phyloP scores from a whole-genome alignment of 2,888 invertebrate species.

The Philonicus albiceps region DNA sequence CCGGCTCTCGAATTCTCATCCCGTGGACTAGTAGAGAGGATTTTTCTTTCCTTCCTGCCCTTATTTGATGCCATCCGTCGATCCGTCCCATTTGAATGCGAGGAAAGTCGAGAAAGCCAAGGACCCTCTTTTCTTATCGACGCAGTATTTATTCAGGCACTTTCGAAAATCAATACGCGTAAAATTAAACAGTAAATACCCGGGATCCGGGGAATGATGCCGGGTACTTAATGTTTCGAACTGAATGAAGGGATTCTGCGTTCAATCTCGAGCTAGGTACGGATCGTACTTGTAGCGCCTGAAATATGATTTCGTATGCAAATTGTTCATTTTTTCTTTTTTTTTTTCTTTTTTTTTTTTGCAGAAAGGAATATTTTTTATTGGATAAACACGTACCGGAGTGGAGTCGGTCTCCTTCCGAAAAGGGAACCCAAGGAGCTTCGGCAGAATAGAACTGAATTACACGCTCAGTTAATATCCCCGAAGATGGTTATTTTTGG shows the following conservation, averaged over 20 bases:
- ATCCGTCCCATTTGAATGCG: conserved; percentile 27
- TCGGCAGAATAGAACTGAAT: conserved; percentile 3
- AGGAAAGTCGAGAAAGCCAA: conserved; percentile 15
- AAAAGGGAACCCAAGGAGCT: background rate
- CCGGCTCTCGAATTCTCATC: background rate
- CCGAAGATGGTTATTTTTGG: conserved; percentile 24
- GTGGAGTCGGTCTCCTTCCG: background rate
- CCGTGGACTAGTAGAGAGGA: background rate
- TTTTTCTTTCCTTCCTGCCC: background rate
- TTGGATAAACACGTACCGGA: conserved; percentile 38
- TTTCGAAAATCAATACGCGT: conserved; percentile 64
- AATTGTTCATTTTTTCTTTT: conserved; percentile 47
- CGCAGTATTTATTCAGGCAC: conserved; percentile 62
- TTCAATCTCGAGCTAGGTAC: conserved; percentile 9
- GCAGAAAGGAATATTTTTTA: conserved; percentile 33
- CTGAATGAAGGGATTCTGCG: conserved; percentile 18
- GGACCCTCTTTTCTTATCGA: conserved; percentile 43
- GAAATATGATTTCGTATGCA: conserved; percentile 48
- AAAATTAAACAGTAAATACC: conserved; percentile 59
- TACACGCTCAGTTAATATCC: conserved; percentile 41
- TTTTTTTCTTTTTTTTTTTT: conserved; percentile 18
- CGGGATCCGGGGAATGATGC: conserved; percentile 25
- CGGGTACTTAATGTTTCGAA: conserved; percentile 19
- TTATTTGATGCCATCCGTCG: conserved; percentile 9
- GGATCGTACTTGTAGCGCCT: conserved; percentile 14